Base-by-base conservation (phyloP, 2,797 vertebrate species). In the Peromyscus nudipes region DNA sequence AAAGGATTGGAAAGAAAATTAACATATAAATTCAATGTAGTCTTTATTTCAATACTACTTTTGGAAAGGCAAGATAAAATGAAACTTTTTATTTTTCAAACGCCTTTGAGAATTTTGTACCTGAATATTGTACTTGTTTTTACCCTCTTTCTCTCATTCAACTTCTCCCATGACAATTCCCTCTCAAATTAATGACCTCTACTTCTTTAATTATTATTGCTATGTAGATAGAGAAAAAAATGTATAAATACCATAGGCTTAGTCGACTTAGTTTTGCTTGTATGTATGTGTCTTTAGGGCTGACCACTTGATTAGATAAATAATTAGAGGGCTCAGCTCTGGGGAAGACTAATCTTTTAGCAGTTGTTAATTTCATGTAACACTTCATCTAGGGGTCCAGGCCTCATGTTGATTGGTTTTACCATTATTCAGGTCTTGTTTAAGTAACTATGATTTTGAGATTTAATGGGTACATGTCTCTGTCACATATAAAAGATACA, bases 1-100 rank as follows among this genome's bases (percentile, higher is more conserved):
- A 92, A 90, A 80, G 37, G 34, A 87, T 6, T 93, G 13, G 64
- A 88, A 96, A 92, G 12, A 93, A 96, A 84, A 91, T 55, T 55
- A 55, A 55, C 52, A 55, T 55, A 55, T 16, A 55, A 55, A 55
- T 91, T 55, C 25, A 80, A 5, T 71, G 49, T 31, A 37, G 84
- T 89, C 17, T 17, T 92, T 95, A 62, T 79, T 87, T 76, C 8
- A 91, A 37, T 80, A 62, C 91, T 87, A 62, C 31, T 55, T 94
- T 90, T 17, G n/a, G 29, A 37, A 82, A 27, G 89, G 29, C 84
- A 46, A 95, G 46, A 46, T 52, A 75, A 92, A 92, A 79, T 49
- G 1, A 93, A 94, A 90, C 29, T 77, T 88, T 82, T 37, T 57
- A 57, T 57, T 57, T 57, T 57, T 57, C 13, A 57, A 57, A 57